Base-by-base conservation (phyloP, 2,113 vertebrate genomes). In the Tachysurus fulvidraco region DNA sequence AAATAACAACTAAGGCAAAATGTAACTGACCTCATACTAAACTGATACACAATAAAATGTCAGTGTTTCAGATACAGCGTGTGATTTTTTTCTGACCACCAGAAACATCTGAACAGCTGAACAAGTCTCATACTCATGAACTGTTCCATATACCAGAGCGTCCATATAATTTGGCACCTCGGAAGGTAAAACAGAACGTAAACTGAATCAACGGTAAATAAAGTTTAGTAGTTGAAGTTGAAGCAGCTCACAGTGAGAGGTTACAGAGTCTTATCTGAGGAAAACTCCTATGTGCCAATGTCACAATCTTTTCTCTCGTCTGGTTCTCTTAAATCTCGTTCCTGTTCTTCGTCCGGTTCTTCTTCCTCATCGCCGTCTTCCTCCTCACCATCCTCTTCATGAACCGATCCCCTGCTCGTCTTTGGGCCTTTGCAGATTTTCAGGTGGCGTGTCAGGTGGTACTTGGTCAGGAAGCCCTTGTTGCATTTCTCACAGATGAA, bases 401-500 rank as follows among this genome's bases (percentile, higher is more conserved):
- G 94, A 0, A 92, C 93, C 7, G 95, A 93, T 28, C 94, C 94
- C 59, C 74, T 60, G 44, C 85, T 60, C 0, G 90, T 93, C 83
- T 96, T 96, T 36, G 97, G 97, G 10, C 97, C 97, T 93, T 98
- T 99, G 94, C 98, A 99, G 91, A 98, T 99, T 93, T 99, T 99
- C 86, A 99, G 95, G 93, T 99, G 98, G 14, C 98, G 95, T 3
- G 98, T 99, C 89, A 99, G 97, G 93, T 99, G 98, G 71, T 99
- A 99, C 89, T 99, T 99, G 88, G 98, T 99, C 89, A 99, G 96
- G 85, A 99, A 99, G 88, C 96, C 98, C 92, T 99, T 99, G 86
- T 96, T 96, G 89, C 98, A 99, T 89, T 99, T 99, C 91, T 99
- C 97, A 89, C 98, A 99, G 87, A 99, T 96, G 90, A 98, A 99